Base-by-base conservation (phyloP, 2,888 invertebrate genomes). In the Leptinotarsa haldemani region DNA sequence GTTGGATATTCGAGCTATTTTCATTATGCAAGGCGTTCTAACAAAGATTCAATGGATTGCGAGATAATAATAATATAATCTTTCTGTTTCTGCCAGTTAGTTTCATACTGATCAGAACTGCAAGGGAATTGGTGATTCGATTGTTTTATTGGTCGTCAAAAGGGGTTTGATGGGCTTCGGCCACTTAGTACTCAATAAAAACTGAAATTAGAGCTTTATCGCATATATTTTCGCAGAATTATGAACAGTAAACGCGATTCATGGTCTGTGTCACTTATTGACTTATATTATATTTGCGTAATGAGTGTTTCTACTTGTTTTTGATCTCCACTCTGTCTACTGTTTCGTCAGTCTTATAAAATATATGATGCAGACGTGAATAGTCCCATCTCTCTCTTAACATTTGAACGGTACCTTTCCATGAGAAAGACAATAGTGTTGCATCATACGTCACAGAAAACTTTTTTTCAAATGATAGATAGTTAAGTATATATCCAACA, bases 21-120 rank as follows among this genome's bases (percentile, higher is more conserved):
- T 56, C 56, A 22, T 56, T 56, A 56, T 56, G 56, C 56, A 22
- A 22, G 56, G 53, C 53, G n/a, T 56, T 25, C 56, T 13, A 56
- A 56, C 56, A 22, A 15, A 4, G 20, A 20, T 13, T 56, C 22
- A 25, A 56, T 56, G 56, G 25, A 25, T 56, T 22, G 2, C 4
- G 13, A 56, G 25, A 20, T 22, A 56, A 56, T 56, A 22, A 9
- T 30, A 2, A 40, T 40, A 40, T 12, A 40, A 9, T 40, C 40
- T 40, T 40, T 12, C 40, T 40, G 40, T 40, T 40, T 40, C 40
- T 40, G 40, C 40, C 40, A 40, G 40, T 40, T 12, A 12, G 40
- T 12, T 40, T 40, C 12, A 40, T 40, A 40, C 40, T 40, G 40
- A 40, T 40, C 40, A 40, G 12, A 52, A 52, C 52, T 52, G 18